A percentile compares a stretch with the other conserved stretches of the same genome.
phyloP scores from a whole-genome alignment of 1,140 invertebrate species.

The Cyphomyrmex costatus region DNA sequence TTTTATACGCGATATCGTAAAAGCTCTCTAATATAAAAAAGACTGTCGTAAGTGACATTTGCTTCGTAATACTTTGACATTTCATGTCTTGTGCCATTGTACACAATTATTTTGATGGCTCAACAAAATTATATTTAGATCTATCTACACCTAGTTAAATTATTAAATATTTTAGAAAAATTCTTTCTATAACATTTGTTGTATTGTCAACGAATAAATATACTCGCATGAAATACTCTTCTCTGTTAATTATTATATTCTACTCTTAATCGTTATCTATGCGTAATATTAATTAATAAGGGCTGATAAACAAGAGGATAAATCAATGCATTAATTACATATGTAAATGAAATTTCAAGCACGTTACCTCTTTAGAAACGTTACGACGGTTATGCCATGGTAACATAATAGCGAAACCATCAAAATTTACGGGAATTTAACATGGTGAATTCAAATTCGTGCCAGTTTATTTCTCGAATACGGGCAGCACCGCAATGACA shows the following conservation, averaged over 20 bases:
- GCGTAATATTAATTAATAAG: slow-evolving; percentile 28
- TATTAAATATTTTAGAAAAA: too few relatives aligned
- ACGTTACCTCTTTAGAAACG: slow-evolving; percentile 38
- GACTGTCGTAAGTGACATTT: too few relatives aligned
- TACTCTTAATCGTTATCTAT: neutral
- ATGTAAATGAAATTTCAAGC: slow-evolving; percentile 37
- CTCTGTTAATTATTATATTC: slow-evolving; percentile 4
- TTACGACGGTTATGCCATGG: neutral
- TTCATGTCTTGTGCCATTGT: too few relatives aligned
- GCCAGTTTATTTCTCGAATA: slow-evolving; percentile 41
- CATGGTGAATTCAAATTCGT: slow-evolving; percentile 41
- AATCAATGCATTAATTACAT: slow-evolving; percentile 35
- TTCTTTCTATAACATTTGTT: neutral
- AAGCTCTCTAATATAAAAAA: too few relatives aligned
- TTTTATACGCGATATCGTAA: too few relatives aligned
- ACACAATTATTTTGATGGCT: too few relatives aligned
- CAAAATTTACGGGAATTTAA: slow-evolving; percentile 49
- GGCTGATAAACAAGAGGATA: neutral
- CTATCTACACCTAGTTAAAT: too few relatives aligned
- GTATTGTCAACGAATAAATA: neutral
- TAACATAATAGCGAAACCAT: slow-evolving; percentile 37
- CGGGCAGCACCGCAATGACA: slow-evolving; percentile 15
- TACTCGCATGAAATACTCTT: neutral
- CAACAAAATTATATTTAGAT: too few relatives aligned
- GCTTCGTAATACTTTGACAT: too few relatives aligned